A percentile compares a stretch with the other conserved stretches of the same genome.
These are phyloP conservation scores for Aphelocoma coerulescens DNA, from an alignment of 2,113 vertebrate genomes.

Conservation along the genomic window DNA sequence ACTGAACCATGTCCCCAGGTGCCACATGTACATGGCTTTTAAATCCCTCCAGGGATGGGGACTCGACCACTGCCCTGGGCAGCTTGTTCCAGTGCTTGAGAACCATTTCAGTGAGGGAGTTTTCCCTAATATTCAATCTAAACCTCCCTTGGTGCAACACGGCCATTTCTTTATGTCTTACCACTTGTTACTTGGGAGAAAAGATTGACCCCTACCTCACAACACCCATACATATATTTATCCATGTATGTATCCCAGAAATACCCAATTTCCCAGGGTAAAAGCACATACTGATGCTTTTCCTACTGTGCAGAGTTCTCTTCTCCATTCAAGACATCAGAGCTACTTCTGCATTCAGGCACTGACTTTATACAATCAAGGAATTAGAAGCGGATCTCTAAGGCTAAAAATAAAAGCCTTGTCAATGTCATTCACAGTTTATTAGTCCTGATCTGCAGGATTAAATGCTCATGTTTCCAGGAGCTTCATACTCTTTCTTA, in stretches of 20 bases:
- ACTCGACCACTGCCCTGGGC: neutral
- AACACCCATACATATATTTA: neutral
- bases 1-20: neutral
- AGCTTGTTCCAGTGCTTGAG: neutral
- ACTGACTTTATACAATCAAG: conserved; percentile 39
- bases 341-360: conserved; percentile 47
- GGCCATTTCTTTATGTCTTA: neutral
- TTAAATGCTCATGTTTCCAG: conserved; percentile 47
- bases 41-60: neutral
- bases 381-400: conserved; percentile 50
- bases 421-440: conserved; percentile 65
- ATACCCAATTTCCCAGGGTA: neutral
- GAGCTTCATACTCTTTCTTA: conserved; percentile 32
- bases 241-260: neutral
- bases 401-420: conserved; percentile 60
- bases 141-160: neutral
- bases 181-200: neutral
- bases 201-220: neutral
- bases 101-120: neutral
- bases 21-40: neutral
- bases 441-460: conserved; percentile 52
- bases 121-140: neutral
- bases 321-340: neutral
- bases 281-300: neutral
- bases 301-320: neutral